Base-by-base conservation (phyloP, 2,797 vertebrate species). In the Fistularia commersonii region DNA sequence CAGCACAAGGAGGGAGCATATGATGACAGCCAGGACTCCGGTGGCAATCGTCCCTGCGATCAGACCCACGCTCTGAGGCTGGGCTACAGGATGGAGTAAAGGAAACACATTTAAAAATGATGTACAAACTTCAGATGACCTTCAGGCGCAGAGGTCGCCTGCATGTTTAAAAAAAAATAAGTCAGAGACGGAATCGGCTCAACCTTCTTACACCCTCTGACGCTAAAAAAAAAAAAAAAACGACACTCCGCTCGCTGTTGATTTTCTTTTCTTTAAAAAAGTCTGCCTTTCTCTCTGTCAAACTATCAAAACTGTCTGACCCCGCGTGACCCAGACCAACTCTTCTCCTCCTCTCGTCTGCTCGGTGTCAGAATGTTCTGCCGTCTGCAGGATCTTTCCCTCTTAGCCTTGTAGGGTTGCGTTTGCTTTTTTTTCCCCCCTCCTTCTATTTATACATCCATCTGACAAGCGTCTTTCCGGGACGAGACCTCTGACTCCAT, bases 1-100 rank as follows among this genome's bases (percentile, higher is more conserved):
- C 7, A 91, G 89, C 79, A 94, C 92, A 57, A 96, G 77, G 15
- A 94, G 87, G 48, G 92, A 89, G 65, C 93, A 97, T 77, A 98
- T 87, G 69, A 98, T 60, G 7, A 94, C 72, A 3, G 94, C 92
- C 8, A 97, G 81, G 0, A 93, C 80, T 0, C 92, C 94, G 0
- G 93, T 94, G 10, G 93, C 92, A 23, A 98, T 77, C 0, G 93
- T 94, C 64, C 96, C 97, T 9, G 92, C 94, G 53, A 98, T 95
- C 54, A 99, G 89, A 61, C 96, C 93, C 1, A 94, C 84, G 40
- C 89, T 96, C 77, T 95, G 92, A 34, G 93, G 93, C 66, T 96
- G 94, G 14, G 96, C 97, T 99, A 88, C 80, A 63, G 66, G 48
- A 49, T 38, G 54, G 12, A 64, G 7, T 53, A 3, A 38, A 11